These are phyloP conservation scores for Linhomoeus sp. DNA, from an alignment of 2,888 invertebrate genomes.

Conservation along the genomic window DNA sequence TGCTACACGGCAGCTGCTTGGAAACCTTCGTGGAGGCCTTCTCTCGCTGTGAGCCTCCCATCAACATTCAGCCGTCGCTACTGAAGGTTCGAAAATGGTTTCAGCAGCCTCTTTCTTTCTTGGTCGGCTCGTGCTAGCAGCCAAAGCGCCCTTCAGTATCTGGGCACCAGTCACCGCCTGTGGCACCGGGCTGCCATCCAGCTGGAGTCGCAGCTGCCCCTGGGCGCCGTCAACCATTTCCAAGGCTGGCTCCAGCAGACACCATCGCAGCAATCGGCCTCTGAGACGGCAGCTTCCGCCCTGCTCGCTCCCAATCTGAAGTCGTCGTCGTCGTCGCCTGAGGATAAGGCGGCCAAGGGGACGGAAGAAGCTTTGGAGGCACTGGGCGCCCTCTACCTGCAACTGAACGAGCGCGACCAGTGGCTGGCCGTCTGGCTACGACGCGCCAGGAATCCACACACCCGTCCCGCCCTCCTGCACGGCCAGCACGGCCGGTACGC, in stretches of 20 bases:
- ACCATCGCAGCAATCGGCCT: too few relatives aligned
- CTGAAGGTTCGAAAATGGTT: conserved; percentile 72
- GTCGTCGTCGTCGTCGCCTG: too few relatives aligned
- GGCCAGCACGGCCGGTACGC: conserved; percentile 3
- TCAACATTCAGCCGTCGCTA: conserved; percentile 59
- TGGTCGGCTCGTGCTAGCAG: conserved; percentile 4
- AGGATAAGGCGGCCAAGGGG: background rate
- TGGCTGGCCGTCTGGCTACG: conserved; percentile 71
- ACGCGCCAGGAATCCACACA: too few relatives aligned
- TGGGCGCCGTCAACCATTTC: conserved; percentile 5
- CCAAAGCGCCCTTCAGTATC: conserved; percentile 44
- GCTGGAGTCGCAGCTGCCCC: conserved; percentile 44
- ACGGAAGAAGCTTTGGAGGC: conserved; percentile 31
- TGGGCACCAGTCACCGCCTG: conserved; percentile 80
- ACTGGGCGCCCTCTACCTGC: conserved; percentile 71
- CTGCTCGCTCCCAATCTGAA: too few relatives aligned
- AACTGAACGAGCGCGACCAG: conserved; percentile 81
- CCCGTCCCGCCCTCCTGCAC: background rate
- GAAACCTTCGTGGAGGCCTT: conserved; percentile 82
- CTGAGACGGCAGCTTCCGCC: too few relatives aligned
- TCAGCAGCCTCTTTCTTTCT: conserved; percentile 62
- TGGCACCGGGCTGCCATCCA: conserved; percentile 87
- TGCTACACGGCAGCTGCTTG: conserved; percentile 80
- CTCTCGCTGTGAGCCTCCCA: conserved; percentile 59
- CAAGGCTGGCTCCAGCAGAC: background rate